Base-by-base conservation (phyloP, 23 tunicate species). In the Clavelina lepadiformis region DNA sequence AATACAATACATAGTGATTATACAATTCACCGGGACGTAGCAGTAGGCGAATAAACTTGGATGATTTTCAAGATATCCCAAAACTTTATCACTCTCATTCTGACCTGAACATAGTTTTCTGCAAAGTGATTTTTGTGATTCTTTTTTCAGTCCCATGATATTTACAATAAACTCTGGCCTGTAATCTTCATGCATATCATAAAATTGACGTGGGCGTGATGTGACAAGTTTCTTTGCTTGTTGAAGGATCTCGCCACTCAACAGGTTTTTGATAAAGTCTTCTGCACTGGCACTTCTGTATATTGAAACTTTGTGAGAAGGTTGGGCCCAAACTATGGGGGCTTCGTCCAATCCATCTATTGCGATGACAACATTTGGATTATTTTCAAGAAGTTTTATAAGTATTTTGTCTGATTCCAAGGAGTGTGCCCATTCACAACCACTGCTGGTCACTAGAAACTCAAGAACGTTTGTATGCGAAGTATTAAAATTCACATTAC, bases 1-100 rank as follows among this genome's bases (percentile, higher is more conserved):
- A 7, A 52, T 19, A 19, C 58, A 52, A 19, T 7, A 19, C 58
- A 52, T 52, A 28, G 24, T 28, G 28, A 52, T 7, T 52, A 52
- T 52, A 28, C 58, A 52, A 19, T 52, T 52, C n/a, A 19, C 20
- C 20, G 58, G 58, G 20, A 52, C 58, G 24, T 52, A 52, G 24
- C 58, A 52, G 24, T 7, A 52, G 5, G 28, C 20, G 28, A 7
- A 20, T 19, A 52, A 52, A 19, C 24, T 28, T 20, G 20, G 58
- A 19, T 28, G 58, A 52, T 52, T 28, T 6, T 52, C 24, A 8
- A 52, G n/a, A 28, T 7, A 52, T 41, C 15, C 15, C 11, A 15
- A 11, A 15, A 41, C 15, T 19, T 52, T 52, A 19, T 7, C 5
- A n/a, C n/a, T n/a, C n/a, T n/a, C n/a, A 5, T 52, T 8, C n/a